Evolutionary conservation across 2,797 vertebrate genomes (phyloP), one percentile per base, ranked within the genome.

Genomic region (Neosilurus hyrtlii): DNA sequence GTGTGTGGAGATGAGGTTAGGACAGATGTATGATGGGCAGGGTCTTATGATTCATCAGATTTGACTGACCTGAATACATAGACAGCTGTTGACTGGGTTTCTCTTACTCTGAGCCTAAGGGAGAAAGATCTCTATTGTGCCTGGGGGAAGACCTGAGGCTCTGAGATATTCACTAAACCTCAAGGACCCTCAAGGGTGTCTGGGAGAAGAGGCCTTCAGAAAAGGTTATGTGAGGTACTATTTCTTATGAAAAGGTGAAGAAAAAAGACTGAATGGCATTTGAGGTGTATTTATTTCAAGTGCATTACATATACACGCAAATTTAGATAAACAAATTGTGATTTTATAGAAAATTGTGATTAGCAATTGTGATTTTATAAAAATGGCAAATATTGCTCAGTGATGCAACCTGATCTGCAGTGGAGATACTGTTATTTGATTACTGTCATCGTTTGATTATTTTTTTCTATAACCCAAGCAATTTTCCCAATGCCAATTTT

Each of bases 141-240:
- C 84, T 86, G 82, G 79, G 86, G 86, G 88, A 83, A 88, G 77
- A 84, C 87, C 83, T 82, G 83, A 72, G 85, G 86, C 86, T 82
- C 57, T 73, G 72, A 88, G 84, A 89, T 85, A 84, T 88, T 82
- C 85, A 81, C 79, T 83, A 88, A 73, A 81, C 86, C 87, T 88
- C 72, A 30, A 82, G 87, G 85, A 84, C 74, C 82, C 71, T 73
- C 73, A 80, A 82, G 86, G 81, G 84, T 84, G 81, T 86, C 80
- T 75, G 80, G 57, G 37, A 79, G 78, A 67, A 54, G 51, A 82
- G 14, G 61, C 71, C 67, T 87, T 88, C 84, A 85, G 72, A 35
- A 86, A 82, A 86, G 86, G 83, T 87, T 84, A 84, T 79, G 37
- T 63, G 57, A 86, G 78, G 63, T 66, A 59, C 22, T 83, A 79